Conservation (phyloP, 2,888 invertebrate species). For the Meloe dianella region DNA sequence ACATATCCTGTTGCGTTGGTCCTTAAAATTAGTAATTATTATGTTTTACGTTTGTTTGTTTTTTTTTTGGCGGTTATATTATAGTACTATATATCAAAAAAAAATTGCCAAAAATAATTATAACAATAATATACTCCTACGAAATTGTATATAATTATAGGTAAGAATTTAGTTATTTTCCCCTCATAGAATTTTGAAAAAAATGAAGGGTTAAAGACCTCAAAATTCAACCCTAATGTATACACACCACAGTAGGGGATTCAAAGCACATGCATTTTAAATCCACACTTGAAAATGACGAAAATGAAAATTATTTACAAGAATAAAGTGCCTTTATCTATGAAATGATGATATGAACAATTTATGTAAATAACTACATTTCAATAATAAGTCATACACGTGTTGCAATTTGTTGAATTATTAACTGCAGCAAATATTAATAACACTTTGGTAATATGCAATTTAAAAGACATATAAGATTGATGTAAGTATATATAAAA, state of each 20-base stretch:
- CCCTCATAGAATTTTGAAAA: background rate
- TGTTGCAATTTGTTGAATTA: slow-evolving; percentile 11
- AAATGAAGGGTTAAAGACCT: slow-evolving; percentile 26
- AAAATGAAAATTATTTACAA: background rate
- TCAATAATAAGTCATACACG: background rate
- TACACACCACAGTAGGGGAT: slow-evolving; percentile 24
- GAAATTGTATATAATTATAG: background rate
- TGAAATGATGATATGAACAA: background rate
- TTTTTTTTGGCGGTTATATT: no score
- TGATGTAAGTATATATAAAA: slow-evolving; percentile 8
- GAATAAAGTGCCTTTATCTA: background rate
- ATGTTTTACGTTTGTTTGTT: background rate
- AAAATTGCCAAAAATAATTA: background rate
- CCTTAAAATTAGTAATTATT: slow-evolving; percentile 14
- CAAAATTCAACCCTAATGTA: slow-evolving; percentile 20
- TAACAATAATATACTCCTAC: background rate
- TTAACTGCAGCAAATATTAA: background rate
- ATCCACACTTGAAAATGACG: slow-evolving; percentile 7
- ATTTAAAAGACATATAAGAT: background rate
- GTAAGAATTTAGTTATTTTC: background rate
- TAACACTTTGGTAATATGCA: background rate
- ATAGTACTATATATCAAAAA: no score
- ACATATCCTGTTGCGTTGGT: slow-evolving; percentile 15
- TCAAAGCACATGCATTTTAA: slow-evolving; percentile 9
- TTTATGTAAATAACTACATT: background rate